Evolutionary conservation across 2,888 invertebrate species (phyloP).

Genomic region (Allacma fusca): DNA sequence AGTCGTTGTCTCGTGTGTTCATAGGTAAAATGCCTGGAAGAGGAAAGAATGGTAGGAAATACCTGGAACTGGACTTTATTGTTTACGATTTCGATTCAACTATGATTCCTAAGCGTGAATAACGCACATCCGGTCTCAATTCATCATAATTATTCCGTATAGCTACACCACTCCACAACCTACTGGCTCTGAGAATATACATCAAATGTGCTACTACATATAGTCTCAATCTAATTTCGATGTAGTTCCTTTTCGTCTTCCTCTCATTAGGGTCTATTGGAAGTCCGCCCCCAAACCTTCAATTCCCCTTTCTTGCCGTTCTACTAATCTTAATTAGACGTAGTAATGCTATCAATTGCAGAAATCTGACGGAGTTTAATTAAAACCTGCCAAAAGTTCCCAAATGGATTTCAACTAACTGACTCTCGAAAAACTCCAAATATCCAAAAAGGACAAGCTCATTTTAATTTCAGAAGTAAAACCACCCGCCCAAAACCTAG

Average conservation of each 20-base stretch:
- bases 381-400: too few relatives aligned
- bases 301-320: neutral
- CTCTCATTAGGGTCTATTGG: neutral
- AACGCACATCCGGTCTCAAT: constrained; percentile 36
- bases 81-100: neutral
- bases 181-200: too few relatives aligned
- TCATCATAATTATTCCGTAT: constrained; percentile 35
- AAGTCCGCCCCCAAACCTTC: neutral
- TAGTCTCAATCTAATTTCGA: neutral
- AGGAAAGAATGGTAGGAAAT: neutral
- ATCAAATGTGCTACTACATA: too few relatives aligned
- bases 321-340: constrained; percentile 4
- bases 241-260: neutral
- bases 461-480: too few relatives aligned
- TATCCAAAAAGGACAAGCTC: too few relatives aligned
- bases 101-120: constrained; percentile 20
- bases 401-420: too few relatives aligned
- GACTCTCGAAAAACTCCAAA: too few relatives aligned
- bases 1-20: too few relatives aligned
- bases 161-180: neutral
- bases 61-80: neutral
- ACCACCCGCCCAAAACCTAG: too few relatives aligned
- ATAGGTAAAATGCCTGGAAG: too few relatives aligned
- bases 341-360: neutral
- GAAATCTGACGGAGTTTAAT: neutral